Evolutionary conservation across 2,888 invertebrate species (phyloP).

Genomic region (Dryococelus australis): DNA sequence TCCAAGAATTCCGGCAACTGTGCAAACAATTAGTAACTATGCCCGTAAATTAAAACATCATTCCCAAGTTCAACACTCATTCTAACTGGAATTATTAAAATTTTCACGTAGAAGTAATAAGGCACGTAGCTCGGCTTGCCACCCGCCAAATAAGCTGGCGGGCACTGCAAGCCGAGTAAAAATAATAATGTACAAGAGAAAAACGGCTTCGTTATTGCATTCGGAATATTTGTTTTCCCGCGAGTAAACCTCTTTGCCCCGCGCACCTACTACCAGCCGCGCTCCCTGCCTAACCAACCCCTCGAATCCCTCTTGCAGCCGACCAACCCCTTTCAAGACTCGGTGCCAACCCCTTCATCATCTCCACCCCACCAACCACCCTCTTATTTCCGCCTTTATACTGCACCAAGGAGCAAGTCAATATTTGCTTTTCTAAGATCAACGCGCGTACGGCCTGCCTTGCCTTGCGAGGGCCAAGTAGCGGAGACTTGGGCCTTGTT

Average conservation of each 20-base stretch:
- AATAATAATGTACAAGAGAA: too few species aligned
- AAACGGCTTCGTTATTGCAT: too few species aligned
- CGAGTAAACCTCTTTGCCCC: not conserved
- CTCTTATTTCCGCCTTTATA: slow-evolving; percentile 20
- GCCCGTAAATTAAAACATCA: too few species aligned
- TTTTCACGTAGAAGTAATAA: too few species aligned
- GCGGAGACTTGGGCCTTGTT: not conserved
- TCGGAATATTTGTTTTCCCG: not conserved
- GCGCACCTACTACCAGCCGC: not conserved
- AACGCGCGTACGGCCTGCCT: not conserved
- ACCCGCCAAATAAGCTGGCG: too few species aligned
- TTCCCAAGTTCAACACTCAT: too few species aligned
- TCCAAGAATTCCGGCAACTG: too few species aligned
- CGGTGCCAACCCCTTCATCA: not conserved
- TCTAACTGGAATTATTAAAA: too few species aligned
- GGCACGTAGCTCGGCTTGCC: too few species aligned
- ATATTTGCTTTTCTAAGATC: slow-evolving; percentile 31
- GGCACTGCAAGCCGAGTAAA: too few species aligned
- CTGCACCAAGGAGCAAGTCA: slow-evolving; percentile 19
- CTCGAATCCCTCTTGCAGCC: not conserved
- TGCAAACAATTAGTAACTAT: too few species aligned
- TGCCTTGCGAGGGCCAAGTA: slow-evolving; percentile 20
- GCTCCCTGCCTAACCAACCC: not conserved
- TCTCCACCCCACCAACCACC: not conserved
- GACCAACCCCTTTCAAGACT: not conserved